Conservation (phyloP, 2,113 vertebrate genomes). For the Azemiops feae region DNA sequence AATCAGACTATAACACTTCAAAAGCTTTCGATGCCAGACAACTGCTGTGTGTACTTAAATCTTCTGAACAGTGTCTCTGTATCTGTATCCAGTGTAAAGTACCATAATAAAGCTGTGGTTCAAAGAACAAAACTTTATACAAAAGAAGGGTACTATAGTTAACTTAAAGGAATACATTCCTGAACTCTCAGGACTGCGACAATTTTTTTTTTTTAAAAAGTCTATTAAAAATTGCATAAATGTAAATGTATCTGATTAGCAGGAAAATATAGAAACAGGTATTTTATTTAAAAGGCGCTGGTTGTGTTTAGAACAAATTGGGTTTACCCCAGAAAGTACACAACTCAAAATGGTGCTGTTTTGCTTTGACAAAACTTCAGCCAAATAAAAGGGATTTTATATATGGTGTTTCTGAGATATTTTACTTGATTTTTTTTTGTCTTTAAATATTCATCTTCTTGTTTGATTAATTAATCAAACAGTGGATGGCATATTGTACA, state of each 20-base stretch:
- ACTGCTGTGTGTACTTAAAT: slow-evolving; percentile 73
- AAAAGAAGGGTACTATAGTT: slow-evolving; percentile 72
- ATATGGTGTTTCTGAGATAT: slow-evolving; percentile 51
- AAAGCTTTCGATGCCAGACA: slow-evolving; percentile 76
- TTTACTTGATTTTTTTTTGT: slow-evolving; percentile 51
- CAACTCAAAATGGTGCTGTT: slow-evolving; percentile 46
- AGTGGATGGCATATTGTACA: slow-evolving; percentile 72
- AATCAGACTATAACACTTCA: slow-evolving; percentile 70
- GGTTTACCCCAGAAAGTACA: slow-evolving; percentile 58
- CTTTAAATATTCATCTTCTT: slow-evolving; percentile 57
- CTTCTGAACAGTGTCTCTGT: slow-evolving; percentile 78
- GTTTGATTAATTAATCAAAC: slow-evolving; percentile 58
- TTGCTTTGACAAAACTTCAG: slow-evolving; percentile 61
- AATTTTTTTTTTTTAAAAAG: slow-evolving; percentile 66
- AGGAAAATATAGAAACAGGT: slow-evolving; percentile 71
- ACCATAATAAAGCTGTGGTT: slow-evolving; percentile 84
- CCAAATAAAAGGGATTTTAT: slow-evolving; percentile 52
- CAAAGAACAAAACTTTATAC: slow-evolving; percentile 77
- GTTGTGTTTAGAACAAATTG: slow-evolving; percentile 68
- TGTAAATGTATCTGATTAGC: slow-evolving; percentile 74
- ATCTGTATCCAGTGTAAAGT: slow-evolving; percentile 85
- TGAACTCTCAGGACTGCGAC: slow-evolving; percentile 72
- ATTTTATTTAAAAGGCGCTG: slow-evolving; percentile 72
- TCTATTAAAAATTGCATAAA: slow-evolving; percentile 73
- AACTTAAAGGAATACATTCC: slow-evolving; percentile 73